Evolutionary conservation across 2,113 vertebrate species (phyloP).

Genomic region (Lagopus muta): DNA sequence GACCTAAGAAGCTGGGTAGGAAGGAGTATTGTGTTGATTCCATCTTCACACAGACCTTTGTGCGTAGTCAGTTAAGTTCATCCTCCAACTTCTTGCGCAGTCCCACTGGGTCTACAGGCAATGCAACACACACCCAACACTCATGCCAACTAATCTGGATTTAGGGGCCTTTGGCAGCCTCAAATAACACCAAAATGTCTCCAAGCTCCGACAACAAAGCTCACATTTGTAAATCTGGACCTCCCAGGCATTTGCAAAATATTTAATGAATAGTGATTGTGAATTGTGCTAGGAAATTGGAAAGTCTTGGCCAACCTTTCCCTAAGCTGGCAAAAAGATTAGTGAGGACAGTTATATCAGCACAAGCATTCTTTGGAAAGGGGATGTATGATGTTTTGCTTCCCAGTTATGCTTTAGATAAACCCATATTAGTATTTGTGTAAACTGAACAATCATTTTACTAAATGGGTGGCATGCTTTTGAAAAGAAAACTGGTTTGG

Average conservation of each 20-base stretch:
- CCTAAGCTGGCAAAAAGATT: neutral
- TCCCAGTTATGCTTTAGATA: neutral
- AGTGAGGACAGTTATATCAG: neutral
- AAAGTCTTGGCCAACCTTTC: neutral
- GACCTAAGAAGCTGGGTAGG: neutral
- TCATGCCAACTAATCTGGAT: neutral
- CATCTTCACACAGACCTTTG: neutral
- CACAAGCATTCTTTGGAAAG: neutral
- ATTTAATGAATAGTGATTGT: rapidly evolving
- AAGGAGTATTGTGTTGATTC: neutral
- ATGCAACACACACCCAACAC: rapidly evolving
- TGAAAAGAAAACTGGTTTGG: neutral
- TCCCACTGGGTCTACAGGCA: rapidly evolving
- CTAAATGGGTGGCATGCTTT: neutral
- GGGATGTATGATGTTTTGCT: neutral
- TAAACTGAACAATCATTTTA: neutral
- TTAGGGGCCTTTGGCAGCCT: neutral
- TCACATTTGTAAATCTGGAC: neutral
- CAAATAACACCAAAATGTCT: neutral
- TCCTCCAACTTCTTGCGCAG: neutral
- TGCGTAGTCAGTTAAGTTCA: neutral
- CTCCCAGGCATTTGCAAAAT: neutral
- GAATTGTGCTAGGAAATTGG: rapidly evolving
- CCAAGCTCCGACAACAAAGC: neutral
- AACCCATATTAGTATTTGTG: neutral